These are phyloP conservation scores for Semnornis frantzii DNA, from an alignment of 2,113 vertebrate species.

Conservation along the genomic window DNA sequence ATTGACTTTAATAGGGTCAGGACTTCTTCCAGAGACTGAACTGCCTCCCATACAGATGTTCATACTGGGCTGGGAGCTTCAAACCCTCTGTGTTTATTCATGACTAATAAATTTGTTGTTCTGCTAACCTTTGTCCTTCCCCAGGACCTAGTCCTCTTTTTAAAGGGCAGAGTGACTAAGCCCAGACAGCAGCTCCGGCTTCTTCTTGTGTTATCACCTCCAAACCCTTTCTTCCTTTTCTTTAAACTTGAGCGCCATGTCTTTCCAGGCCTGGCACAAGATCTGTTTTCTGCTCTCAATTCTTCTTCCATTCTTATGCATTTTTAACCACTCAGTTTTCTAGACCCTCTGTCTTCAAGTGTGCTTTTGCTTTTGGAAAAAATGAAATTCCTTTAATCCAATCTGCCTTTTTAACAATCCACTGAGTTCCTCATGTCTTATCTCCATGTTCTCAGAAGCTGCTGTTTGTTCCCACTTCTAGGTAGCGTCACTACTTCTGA, in stretches of 20 bases:
- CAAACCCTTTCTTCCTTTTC: not conserved
- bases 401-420: not conserved
- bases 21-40: slow-evolving; percentile 28
- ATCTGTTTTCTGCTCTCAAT: not conserved
- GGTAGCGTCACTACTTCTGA: not conserved
- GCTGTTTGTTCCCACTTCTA: not conserved
- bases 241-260: not conserved
- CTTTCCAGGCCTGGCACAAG: not conserved
- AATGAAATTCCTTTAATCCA: not conserved
- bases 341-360: not conserved
- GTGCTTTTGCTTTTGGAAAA: not conserved
- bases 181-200: not conserved
- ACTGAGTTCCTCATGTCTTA: not conserved
- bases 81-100: not conserved
- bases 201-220: not conserved
- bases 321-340: not conserved
- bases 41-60: slow-evolving; percentile 14
- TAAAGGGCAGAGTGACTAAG: not conserved
- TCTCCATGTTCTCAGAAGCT: not conserved
- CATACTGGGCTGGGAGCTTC: not conserved
- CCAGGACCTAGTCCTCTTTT: not conserved
- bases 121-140: not conserved
- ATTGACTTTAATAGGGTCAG: slow-evolving; percentile 57
- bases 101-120: not conserved
- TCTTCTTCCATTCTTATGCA: not conserved